Percentiles rank a stretch among this genome's conserved stretches.
Conservation (phyloP, 64 coral and sea anemone species). For the Catalaphyllia jardinei region DNA sequence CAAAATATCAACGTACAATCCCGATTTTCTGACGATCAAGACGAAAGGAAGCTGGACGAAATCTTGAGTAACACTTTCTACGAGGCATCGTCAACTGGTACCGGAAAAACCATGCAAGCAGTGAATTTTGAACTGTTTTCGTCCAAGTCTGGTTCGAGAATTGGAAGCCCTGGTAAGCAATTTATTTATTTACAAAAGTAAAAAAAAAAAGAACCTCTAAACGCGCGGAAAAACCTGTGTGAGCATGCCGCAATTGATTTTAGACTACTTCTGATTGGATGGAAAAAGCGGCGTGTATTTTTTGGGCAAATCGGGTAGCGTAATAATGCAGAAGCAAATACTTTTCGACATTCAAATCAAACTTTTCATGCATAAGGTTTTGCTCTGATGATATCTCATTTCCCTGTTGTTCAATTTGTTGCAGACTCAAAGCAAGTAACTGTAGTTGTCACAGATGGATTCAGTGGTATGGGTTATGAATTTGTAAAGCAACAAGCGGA, state of each 20-base stretch:
- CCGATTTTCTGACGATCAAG: conserved; percentile 7
- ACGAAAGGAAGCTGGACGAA: not conserved
- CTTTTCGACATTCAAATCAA: no score
- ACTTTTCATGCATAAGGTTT: no score
- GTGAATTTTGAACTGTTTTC: conserved; percentile 9
- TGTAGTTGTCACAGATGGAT: conserved; percentile 6
- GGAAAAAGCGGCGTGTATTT: no score
- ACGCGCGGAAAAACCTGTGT: no score
- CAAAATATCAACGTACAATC: not conserved
- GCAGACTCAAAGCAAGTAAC: not conserved
- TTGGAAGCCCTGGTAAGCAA: not conserved
- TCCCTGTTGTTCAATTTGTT: not conserved
- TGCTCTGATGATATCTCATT: no score
- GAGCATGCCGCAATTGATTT: no score
- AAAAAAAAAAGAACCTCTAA: no score
- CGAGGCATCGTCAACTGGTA: conserved; percentile 20
- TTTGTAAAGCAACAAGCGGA: not conserved
- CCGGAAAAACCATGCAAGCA: not conserved
- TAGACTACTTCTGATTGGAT: no score
- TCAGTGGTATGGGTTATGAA: not conserved
- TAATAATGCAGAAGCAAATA: no score
- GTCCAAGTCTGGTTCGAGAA: not conserved
- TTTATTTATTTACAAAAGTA: not conserved
- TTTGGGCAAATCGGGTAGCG: no score
- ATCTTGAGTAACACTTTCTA: not conserved